Percentiles rank a stretch among this genome's conserved stretches.
Evolutionary conservation across 2,113 vertebrate species (phyloP).

Genomic region (Panthera tigris): DNA sequence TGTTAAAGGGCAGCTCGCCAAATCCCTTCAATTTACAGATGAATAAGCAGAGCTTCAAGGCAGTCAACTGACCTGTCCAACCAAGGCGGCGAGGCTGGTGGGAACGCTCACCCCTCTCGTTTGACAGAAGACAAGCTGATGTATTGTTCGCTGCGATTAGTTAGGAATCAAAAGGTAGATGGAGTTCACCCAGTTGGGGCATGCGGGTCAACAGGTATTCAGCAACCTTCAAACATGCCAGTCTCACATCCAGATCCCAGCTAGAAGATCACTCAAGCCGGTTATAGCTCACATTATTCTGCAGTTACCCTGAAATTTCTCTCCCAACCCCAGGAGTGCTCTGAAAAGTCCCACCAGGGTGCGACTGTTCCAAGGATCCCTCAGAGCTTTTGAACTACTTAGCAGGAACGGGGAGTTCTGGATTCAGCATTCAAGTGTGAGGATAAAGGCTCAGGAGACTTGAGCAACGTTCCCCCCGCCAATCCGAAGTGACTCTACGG

Average conservation of each 20-base stretch:
- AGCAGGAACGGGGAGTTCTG: conserved; percentile 31
- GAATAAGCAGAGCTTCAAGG: not conserved
- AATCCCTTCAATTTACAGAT: conserved; percentile 13
- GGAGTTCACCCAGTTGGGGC: not conserved
- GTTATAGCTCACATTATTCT: not conserved
- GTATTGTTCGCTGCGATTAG: not conserved
- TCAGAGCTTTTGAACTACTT: conserved; percentile 35
- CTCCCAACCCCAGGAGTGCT: conserved; percentile 33
- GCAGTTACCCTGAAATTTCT: conserved; percentile 21
- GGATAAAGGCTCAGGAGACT: not conserved
- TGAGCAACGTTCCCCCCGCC: not conserved
- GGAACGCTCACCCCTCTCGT: not conserved
- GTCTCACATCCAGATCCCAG: not conserved
- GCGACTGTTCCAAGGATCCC: conserved; percentile 43
- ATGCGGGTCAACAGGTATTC: not conserved
- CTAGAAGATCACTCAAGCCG: not conserved
- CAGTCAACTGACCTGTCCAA: not conserved
- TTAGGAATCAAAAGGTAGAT: not conserved
- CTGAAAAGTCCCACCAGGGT: conserved; percentile 61
- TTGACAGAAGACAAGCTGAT: not conserved
- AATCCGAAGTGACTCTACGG: not conserved
- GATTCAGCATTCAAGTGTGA: not conserved
- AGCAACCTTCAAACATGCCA: not conserved
- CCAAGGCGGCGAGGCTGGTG: not conserved
- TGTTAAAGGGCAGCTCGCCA: not conserved